Evolutionary conservation across 2,113 vertebrate species (phyloP), one percentile per base, ranked within the genome.

Genomic region (Malurus elegans): DNA sequence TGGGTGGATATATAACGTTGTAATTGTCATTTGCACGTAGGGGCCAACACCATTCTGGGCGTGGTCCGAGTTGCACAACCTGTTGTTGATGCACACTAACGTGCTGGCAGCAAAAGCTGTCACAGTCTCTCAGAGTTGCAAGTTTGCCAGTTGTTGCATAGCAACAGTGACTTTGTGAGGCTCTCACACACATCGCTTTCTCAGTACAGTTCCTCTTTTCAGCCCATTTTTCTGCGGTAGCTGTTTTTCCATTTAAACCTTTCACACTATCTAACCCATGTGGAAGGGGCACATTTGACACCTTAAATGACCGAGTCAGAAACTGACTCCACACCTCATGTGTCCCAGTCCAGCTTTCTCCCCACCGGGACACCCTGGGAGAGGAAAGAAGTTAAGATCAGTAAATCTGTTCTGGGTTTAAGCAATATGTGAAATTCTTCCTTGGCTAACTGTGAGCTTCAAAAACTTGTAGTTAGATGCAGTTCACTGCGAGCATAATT

Each of bases 51-150:
- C 28, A 13, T 26, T 44, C 28, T 32, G 40, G 26, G 14, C 40
- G 53, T 10, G 40, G 34, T 45, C 48, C 4, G 34, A 74, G 57
- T 66, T 79, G 53, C 1, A 13, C 18, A 40, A 24, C 36, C 36
- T 13, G 6, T 8, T 20, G 25, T 0, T 38, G 58, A 50, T 50
- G 50, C 31, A 50, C 1, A 1, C 38, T 23, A 14, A 29, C 0
- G 0, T 21, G 32, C 32, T 26, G 36, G 44, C 64, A 36, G 38
- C 53, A 67, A 67, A 56, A 53, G 18, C 65, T 13, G 62, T 18
- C 57, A 36, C 57, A 36, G 48, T 47, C 23, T 58, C 31, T 18
- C 8, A 8, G 26, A 40, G 24, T 53, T 54, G 23, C 31, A 26
- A 14, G 50, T 57, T 36, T 31, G 32, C 64, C 44, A 53, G 15